A percentile compares a stretch with the other conserved stretches of the same genome.
These are phyloP conservation scores for Cephus sareptanus DNA, from an alignment of 2,888 invertebrate species.

Conservation along the genomic window DNA sequence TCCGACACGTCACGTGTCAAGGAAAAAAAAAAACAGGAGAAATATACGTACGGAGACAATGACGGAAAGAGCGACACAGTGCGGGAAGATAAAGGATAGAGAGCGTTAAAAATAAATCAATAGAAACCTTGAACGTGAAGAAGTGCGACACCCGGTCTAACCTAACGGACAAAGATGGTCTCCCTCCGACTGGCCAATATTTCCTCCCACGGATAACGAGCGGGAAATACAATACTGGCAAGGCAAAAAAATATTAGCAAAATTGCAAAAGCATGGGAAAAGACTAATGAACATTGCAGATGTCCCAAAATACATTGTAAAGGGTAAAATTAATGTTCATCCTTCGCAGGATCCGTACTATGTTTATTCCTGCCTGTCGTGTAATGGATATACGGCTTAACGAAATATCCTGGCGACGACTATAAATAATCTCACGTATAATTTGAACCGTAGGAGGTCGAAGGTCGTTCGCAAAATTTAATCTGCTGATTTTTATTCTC, in stretches of 20 bases:
- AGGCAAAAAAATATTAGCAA: neutral
- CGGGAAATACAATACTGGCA: neutral
- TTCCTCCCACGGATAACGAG: neutral
- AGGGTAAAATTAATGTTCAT: neutral
- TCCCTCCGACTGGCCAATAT: neutral
- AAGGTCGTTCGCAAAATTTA: neutral
- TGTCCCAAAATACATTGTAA: neutral
- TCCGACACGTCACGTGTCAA: neutral
- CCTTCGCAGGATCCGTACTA: neutral
- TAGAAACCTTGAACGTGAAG: constrained; percentile 4
- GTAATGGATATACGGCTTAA: neutral
- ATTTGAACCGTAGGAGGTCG: neutral
- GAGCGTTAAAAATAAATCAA: neutral
- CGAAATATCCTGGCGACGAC: neutral
- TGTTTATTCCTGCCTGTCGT: neutral
- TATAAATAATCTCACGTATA: neutral
- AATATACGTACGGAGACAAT: neutral
- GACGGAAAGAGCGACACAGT: neutral
- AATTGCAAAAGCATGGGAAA: neutral
- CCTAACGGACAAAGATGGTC: neutral
- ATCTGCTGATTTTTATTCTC: neutral
- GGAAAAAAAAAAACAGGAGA: neutral
- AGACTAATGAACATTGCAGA: neutral
- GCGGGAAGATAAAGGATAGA: neutral
- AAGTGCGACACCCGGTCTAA: neutral